Evolutionary conservation across 1,140 invertebrate species (phyloP), one percentile per base, ranked within the genome.

Genomic region (Mesaphorura yosii): DNA sequence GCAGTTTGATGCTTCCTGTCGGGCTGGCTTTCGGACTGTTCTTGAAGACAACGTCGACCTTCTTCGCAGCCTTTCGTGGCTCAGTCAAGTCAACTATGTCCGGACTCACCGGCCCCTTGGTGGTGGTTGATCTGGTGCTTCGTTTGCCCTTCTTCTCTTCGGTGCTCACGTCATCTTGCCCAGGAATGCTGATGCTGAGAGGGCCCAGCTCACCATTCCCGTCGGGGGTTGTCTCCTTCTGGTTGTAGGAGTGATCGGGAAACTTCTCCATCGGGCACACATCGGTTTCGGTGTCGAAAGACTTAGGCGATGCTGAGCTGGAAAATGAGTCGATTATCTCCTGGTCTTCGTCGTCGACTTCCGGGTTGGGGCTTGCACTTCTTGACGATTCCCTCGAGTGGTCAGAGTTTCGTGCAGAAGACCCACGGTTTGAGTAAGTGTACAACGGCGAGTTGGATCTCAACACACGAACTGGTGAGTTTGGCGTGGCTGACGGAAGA

Each of bases 131-230:
- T 41, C 58, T 38, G 38, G 55, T 61, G 52, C 50, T 63, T 45
- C 60, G 37, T 4, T 52, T 64, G n/a, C 15, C 39, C 15, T 10
- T 3, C 20, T 14, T 28, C 6, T 26, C 27, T 3, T 46, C 51
- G 45, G 41, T 2, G 25, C 26, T 44, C 26, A 29, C 20, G n/a
- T n/a, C n/a, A n/a, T 48, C 38, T 20, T 79, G 78, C 48, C 76
- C 74, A 3, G 84, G 84, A 55, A 86, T 86, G 62, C 86, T 83
- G 59, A 86, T 86, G 0, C 83, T 70, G 47, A 86, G 70, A 64
- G 86, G 53, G n/a, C 51, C 54, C 14, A 62, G 37, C n/a, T n/a
- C n/a, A n/a, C n/a, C n/a, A n/a, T n/a, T n/a, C n/a, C n/a, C n/a
- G n/a, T n/a, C n/a, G n/a, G n/a, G n/a, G n/a, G n/a, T n/a, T n/a